Evolutionary conservation across 2,113 vertebrate genomes (phyloP), one percentile per base, ranked within the genome.

Genomic region (Tragulus kanchil): DNA sequence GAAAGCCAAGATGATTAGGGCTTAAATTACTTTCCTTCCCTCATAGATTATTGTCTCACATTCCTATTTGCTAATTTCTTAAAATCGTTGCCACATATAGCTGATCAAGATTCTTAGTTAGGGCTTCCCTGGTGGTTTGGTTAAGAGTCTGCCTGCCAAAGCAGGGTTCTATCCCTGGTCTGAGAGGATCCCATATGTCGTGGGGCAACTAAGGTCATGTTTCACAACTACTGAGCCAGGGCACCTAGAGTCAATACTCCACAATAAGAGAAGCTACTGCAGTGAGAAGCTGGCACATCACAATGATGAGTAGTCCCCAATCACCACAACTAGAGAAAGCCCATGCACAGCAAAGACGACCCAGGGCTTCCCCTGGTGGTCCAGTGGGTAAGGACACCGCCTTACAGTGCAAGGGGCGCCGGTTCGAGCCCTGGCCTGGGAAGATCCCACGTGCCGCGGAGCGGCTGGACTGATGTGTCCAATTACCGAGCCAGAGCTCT

Each of bases 61-160:
- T 48, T 82, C 58, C 59, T 93, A 8, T 50, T 94, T 83, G 91
- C 67, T 79, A 54, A 69, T 48, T 84, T 77, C 59, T 94, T 83
- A 79, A 58, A 85, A 91, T 6, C 84, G 8, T 50, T 84, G 23
- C 90, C 59, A 87, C 2, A 52, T 58, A 85, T 3, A 85, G 26
- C 48, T 87, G 36, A 71, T 85, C 75, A 92, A 87, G 9, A 50
- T 64, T 42, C 85, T 36, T 78, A 28, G 28, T 62, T 88, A 45
- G 69, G 36, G 69, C 36, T 45, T 71, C 36, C 36, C 69, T 21
- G 7, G 69, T 45, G 36, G 69, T 71, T 13, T 45, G 69, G 36
- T 71, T 71, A 45, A 71, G 69, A 45, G 69, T 71, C 5, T 45
- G 36, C 36, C 36, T 45, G 69, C 36, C 69, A 71, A 45, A 42